These are phyloP conservation scores for Perccottus glenii DNA, from an alignment of 2,113 vertebrate species.

Conservation along the genomic window DNA sequence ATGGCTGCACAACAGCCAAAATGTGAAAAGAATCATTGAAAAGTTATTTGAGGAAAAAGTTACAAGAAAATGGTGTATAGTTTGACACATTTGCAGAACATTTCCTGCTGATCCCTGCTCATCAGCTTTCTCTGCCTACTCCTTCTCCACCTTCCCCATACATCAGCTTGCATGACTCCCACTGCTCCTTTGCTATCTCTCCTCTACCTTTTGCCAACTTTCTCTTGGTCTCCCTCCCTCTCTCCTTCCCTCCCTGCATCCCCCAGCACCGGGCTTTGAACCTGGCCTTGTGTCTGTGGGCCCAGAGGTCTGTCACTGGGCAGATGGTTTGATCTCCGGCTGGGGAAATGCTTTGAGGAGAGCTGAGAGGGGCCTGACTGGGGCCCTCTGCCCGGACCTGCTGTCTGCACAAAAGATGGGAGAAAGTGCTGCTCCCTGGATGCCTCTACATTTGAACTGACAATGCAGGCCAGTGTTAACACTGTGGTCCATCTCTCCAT, in stretches of 20 bases:
- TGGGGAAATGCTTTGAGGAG: conserved; percentile 85
- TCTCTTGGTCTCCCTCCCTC: conserved; percentile 30
- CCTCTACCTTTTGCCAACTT: conserved; percentile 39
- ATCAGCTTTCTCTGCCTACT: conserved; percentile 36
- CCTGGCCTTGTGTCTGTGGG: conserved; percentile 86
- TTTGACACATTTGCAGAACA: conserved; percentile 10
- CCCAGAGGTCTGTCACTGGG: conserved; percentile 88
- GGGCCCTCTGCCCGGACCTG: conserved; percentile 74
- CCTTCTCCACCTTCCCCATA: conserved; percentile 37
- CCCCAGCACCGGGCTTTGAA: conserved; percentile 82
- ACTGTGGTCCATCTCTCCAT: conserved; percentile 35
- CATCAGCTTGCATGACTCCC: conserved; percentile 36
- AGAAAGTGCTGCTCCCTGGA: conserved; percentile 57
- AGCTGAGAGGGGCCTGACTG: conserved; percentile 68
- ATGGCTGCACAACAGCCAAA: not conserved
- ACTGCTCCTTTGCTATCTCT: conserved; percentile 49
- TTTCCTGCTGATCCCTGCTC: conserved; percentile 21
- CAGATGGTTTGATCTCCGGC: conserved; percentile 87
- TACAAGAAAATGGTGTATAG: not conserved
- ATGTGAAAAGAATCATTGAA: not conserved
- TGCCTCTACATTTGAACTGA: conserved; percentile 60
- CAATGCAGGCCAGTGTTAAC: conserved; percentile 48
- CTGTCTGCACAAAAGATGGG: conserved; percentile 78
- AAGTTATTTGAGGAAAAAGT: not conserved
- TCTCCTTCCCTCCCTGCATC: conserved; percentile 42